phyloP scores from a whole-genome alignment of 1,140 invertebrate genomes.

The Drosophila auraria region DNA sequence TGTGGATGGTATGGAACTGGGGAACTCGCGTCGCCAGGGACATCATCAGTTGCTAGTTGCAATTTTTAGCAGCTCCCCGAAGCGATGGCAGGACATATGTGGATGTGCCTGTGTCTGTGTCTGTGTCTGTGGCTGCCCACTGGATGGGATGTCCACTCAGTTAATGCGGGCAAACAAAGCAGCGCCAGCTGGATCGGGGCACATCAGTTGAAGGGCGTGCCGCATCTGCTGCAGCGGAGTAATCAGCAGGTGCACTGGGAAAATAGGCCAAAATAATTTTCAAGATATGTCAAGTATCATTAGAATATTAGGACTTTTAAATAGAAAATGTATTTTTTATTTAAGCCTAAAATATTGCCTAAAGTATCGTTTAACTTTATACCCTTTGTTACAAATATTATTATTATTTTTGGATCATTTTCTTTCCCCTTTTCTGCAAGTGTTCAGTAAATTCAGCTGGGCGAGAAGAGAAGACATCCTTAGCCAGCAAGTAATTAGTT shows the following conservation, averaged over 20 bases:
- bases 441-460: slow-evolving; percentile 12
- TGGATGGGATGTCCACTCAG: slow-evolving; percentile 58
- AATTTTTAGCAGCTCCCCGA: slow-evolving; percentile 58
- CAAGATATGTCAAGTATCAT: too few relatives aligned
- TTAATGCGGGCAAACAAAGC: slow-evolving; percentile 72
- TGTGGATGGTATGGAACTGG: slow-evolving; percentile 21
- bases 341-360: not conserved
- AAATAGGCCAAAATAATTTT: not conserved
- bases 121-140: slow-evolving; percentile 40
- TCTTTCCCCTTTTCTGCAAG: not conserved
- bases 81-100: slow-evolving; percentile 15
- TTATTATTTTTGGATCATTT: not conserved
- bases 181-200: slow-evolving; percentile 46
- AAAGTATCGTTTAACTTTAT: too few relatives aligned
- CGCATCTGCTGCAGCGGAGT: slow-evolving; percentile 59
- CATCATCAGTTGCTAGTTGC: slow-evolving; percentile 72
- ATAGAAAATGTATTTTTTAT: rapidly evolving
- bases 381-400: not conserved
- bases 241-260: slow-evolving; percentile 57
- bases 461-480: slow-evolving; percentile 19
- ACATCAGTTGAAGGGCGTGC: slow-evolving; percentile 27
- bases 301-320: not conserved
- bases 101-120: slow-evolving; percentile 4
- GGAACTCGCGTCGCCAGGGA: slow-evolving; percentile 57
- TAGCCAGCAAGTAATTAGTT: slow-evolving; percentile 71